Base-by-base conservation (phyloP, 1,140 invertebrate genomes). In the Centruroides sculpturatus region DNA sequence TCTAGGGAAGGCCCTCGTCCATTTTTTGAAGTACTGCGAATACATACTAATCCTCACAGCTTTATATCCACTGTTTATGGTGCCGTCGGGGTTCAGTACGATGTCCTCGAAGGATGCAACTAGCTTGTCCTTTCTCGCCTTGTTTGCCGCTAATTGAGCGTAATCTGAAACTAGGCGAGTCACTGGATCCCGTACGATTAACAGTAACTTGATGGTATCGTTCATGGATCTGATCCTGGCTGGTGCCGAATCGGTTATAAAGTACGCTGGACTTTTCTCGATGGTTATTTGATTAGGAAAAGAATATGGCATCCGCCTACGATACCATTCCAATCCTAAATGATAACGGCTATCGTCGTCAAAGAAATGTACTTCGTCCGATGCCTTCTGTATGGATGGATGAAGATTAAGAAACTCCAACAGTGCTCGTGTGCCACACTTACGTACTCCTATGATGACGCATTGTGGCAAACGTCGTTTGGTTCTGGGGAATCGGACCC, bases 11-110 rank as follows among this genome's bases (percentile, higher is more conserved):
- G 74, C 72, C 59, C 61, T 86, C 53, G 90, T 76, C 88, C 88
- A 91, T 59, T 86, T 81, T 66, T 82, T 78, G 69, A 90, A 80
- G 74, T 87, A 90, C 52, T 84, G 80, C 72, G 91, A 86, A 71
- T 92, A 92, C 66, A 91, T 79, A 35, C 86, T 89, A 68, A 91
- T 88, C 50, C 87, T 82, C 59, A 89, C 81, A 4, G 76, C 76
- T 62, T 81, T 79, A 75, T 92, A 91, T 59, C 82, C 81, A 64
- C 86, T 82, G 74, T 92, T 91, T 34, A 92, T 84, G 5, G 80
- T 83, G 35, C 89, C 88, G 71, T 90, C 87, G 1, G 85, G 76
- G 71, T 66, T 59, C 60, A 82, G 79, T 35, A 86, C 86, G 13
- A 91, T 77, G 69, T 90, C 83, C 72, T 91, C 87, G 71, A 92